phyloP scores from a whole-genome alignment of 35 echinoderm and acorn worm genomes.

The Apostichopus japonicus region DNA sequence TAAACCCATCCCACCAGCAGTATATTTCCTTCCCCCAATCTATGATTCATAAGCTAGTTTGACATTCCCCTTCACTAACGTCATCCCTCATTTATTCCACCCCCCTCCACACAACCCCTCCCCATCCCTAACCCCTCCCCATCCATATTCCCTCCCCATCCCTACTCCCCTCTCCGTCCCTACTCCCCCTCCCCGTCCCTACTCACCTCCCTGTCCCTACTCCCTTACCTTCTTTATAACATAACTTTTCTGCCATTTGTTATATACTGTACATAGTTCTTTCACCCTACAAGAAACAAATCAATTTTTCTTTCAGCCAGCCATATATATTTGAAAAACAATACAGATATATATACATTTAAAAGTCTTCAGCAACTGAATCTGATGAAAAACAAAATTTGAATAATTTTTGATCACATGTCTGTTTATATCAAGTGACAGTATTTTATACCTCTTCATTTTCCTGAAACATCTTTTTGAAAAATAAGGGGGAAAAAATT shows the following conservation, averaged over 20 bases:
- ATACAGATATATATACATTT: no score
- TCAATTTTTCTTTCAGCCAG: not conserved
- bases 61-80: no score
- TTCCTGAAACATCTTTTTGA: not conserved
- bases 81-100: not conserved
- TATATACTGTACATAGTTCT: not conserved
- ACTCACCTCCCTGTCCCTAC: not conserved
- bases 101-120: not conserved
- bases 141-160: not conserved
- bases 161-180: not conserved
- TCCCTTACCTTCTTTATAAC: not conserved
- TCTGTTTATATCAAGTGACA: conserved; percentile 1
- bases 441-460: not conserved
- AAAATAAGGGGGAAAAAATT: not conserved
- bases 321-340: no score
- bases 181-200: not conserved
- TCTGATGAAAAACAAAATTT: not conserved
- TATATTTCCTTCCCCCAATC: no score
- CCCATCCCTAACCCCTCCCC: not conserved
- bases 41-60: no score
- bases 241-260: no score
- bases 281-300: not conserved
- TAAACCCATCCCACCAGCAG: no score
- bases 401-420: not conserved
- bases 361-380: not conserved